These are phyloP conservation scores for Hozukius guyotensis DNA, from an alignment of 2,797 vertebrate species.

Conservation along the genomic window DNA sequence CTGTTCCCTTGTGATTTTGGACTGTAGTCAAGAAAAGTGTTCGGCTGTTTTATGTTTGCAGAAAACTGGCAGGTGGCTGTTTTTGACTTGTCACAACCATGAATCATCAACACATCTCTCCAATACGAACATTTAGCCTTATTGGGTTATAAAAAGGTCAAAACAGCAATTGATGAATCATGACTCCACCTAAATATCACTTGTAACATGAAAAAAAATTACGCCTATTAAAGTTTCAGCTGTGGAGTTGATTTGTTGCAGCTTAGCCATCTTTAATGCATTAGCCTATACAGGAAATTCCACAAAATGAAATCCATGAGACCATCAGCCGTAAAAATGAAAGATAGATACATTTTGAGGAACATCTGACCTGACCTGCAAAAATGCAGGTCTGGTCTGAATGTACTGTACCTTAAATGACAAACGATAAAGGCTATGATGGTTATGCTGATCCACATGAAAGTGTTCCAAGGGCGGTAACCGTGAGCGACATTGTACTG, in stretches of 20 bases:
- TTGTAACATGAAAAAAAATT: conserved; percentile 9
- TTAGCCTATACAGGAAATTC: conserved; percentile 55
- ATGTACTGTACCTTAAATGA: conserved; percentile 15
- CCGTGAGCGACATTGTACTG: neutral
- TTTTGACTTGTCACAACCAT: neutral
- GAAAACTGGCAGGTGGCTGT: conserved; percentile 13
- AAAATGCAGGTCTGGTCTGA: conserved; percentile 36
- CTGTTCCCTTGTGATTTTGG: conserved; percentile 16
- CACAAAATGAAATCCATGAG: conserved; percentile 46
- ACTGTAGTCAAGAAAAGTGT: neutral
- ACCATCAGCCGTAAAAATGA: conserved; percentile 44
- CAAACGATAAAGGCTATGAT: conserved; percentile 2
- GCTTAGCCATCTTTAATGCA: conserved; percentile 41
- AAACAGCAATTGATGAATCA: conserved; percentile 1
- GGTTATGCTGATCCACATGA: neutral
- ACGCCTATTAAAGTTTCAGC: conserved; percentile 1
- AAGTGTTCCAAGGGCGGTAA: neutral
- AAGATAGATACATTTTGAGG: conserved; percentile 29
- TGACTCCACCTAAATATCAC: conserved; percentile 6
- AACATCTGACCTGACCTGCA: conserved; percentile 41
- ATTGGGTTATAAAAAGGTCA: neutral
- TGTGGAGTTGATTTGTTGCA: conserved; percentile 47
- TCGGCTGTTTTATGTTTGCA: neutral
- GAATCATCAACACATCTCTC: neutral
- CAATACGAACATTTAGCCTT: neutral